Evolutionary conservation across 92 coral and sea anemone genomes (phyloP).

Genomic region (Pocillopora meandrina): DNA sequence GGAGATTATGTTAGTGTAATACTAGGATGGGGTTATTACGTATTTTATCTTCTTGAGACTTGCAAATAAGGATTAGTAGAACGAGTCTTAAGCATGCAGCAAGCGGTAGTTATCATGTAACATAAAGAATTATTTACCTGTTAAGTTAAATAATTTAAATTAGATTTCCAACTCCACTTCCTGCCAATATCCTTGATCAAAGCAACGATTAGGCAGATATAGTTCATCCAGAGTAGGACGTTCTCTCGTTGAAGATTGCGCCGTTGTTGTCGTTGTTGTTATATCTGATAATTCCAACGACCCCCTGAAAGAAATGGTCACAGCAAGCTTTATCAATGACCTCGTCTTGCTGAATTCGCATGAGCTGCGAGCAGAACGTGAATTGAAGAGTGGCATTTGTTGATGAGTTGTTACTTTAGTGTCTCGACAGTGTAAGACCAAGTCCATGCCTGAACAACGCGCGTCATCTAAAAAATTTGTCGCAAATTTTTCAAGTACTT

Average conservation of each 20-base stretch:
- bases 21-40: not conserved
- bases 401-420: not conserved
- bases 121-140: slow-evolving; percentile 41
- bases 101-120: not conserved
- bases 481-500: no score
- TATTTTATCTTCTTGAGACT: not conserved
- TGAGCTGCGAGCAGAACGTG: not conserved
- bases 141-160: slow-evolving; percentile 76
- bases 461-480: no score
- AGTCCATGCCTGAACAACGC: not conserved
- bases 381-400: not conserved
- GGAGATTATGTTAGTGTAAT: not conserved
- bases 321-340: not conserved
- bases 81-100: not conserved
- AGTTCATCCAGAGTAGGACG: slow-evolving; percentile 74
- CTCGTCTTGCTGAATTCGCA: not conserved
- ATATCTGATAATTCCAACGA: slow-evolving; percentile 89
- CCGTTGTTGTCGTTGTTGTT: slow-evolving; percentile 37
- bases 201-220: slow-evolving; percentile 88
- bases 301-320: slow-evolving; percentile 66
- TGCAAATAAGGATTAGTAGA: not conserved
- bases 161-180: slow-evolving; percentile 94
- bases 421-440: not conserved
- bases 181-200: slow-evolving; percentile 90
- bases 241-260: slow-evolving; percentile 12